Evolutionary conservation across 2,113 vertebrate species (phyloP), one percentile per base, ranked within the genome.

Genomic region (Pipra filicauda): DNA sequence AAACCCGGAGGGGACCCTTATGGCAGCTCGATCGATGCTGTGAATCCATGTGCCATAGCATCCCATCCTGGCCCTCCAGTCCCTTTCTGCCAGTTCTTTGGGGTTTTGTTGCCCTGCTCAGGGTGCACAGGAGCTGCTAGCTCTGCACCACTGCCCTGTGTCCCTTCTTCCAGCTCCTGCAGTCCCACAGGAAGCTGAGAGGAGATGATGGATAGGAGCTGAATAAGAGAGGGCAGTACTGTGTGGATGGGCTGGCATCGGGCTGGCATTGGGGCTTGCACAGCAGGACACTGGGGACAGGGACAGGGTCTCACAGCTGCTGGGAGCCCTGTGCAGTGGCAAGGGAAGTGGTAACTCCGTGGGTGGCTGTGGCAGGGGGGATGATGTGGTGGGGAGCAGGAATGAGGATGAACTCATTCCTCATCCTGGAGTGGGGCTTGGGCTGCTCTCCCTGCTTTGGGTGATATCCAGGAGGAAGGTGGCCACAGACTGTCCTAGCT

Each of bases 281-380:
- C 13, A 33, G 44, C 52, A 24, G 18, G 37, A 17, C 58, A 3
- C 54, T 11, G 52, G 41, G 69, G 11, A 41, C 0, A 0, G 39
- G 27, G 11, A 39, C 0, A 0, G 37, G 31, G 20, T 18, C 41
- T 46, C 0, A 0, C 4, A 9, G 74, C 65, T 33, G 10, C 69
- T 30, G 59, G 14, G 55, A 69, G 54, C 30, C 37, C 54, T 11
- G 21, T 35, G n/a, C n/a, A 59, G 57, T 59, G 39, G 18, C n/a
- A 28, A 44, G 33, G 35, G 35, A 30, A n/a, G 15, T 5, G 27
- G 71, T 54, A n/a, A 6, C 17, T 17, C n/a, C 1, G 2, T 12
- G 43, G 19, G 23, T n/a, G 41, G 58, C 84, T 39, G 23, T 13
- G 11, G 41, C 5, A 4, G 17, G 13, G 18, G 71, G 22, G 15